Evolutionary conservation across 1,140 invertebrate species (phyloP).

Genomic region (Aporrectodea caliginosa): DNA sequence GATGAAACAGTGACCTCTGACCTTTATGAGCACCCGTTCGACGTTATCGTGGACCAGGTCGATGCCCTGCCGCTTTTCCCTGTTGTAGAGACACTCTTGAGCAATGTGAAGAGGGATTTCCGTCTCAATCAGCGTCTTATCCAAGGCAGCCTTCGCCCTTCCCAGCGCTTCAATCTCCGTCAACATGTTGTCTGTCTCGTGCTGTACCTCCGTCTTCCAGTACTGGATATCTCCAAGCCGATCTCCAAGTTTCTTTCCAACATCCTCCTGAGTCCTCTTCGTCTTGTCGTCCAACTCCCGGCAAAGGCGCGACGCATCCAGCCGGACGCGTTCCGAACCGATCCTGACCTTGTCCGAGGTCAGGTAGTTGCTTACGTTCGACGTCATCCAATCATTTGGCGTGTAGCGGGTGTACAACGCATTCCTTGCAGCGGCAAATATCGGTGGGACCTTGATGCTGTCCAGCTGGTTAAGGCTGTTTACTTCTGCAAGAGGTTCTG

Average conservation of each 20-base stretch:
- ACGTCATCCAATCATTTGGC: constrained; percentile 84
- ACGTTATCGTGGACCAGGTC: constrained; percentile 80
- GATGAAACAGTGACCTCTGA: constrained; percentile 36
- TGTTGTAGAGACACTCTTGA: constrained; percentile 86
- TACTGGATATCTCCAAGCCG: constrained; percentile 86
- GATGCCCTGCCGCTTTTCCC: constrained; percentile 74
- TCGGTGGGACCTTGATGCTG: constrained; percentile 53
- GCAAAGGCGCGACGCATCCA: constrained; percentile 52
- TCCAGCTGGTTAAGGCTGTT: constrained; percentile 50
- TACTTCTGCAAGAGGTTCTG: constrained; percentile 37
- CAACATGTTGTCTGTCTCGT: constrained; percentile 80
- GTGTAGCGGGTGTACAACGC: constrained; percentile 66
- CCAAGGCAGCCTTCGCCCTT: constrained; percentile 70
- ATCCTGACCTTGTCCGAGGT: constrained; percentile 66
- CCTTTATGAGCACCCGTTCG: constrained; percentile 73
- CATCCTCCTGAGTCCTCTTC: constrained; percentile 51
- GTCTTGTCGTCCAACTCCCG: constrained; percentile 56
- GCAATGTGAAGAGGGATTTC: constrained; percentile 85
- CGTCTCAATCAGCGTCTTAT: constrained; percentile 79
- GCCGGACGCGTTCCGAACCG: constrained; percentile 51
- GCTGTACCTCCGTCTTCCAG: constrained; percentile 82
- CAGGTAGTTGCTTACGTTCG: constrained; percentile 76
- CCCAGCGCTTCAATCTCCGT: constrained; percentile 72
- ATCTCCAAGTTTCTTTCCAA: constrained; percentile 65
- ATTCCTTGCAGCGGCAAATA: constrained; percentile 55